phyloP scores from a whole-genome alignment of 2,113 vertebrate species.

The Passer domesticus region DNA sequence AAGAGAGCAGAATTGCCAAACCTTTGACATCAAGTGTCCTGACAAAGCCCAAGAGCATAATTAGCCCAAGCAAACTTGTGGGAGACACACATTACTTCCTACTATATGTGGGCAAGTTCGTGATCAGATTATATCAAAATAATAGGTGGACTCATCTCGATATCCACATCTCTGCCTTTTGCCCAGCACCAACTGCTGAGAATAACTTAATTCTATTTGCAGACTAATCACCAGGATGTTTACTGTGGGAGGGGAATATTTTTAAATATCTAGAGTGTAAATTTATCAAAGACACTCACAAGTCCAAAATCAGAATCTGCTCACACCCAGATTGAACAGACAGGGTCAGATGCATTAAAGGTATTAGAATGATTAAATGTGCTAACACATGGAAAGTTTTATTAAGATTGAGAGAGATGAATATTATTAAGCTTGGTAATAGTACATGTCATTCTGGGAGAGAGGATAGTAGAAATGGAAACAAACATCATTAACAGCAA shows the following conservation, averaged over 20 bases:
- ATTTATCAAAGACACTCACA: background rate
- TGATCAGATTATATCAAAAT: background rate
- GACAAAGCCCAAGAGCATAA: background rate
- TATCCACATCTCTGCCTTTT: background rate
- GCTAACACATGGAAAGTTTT: slow-evolving; percentile 23
- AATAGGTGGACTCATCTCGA: background rate
- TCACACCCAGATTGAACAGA: background rate
- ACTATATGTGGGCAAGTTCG: background rate
- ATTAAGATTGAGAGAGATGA: slow-evolving; percentile 56
- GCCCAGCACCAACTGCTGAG: background rate
- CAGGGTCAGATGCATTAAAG: slow-evolving; percentile 21
- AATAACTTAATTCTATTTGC: slow-evolving; percentile 27
- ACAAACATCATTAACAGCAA: slow-evolving; percentile 46
- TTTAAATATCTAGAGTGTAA: slow-evolving; percentile 6
- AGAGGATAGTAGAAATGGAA: slow-evolving; percentile 40
- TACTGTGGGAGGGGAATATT: background rate
- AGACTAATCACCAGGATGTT: background rate
- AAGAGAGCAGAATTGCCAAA: background rate
- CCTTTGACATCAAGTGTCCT: background rate
- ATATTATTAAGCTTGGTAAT: slow-evolving; percentile 48
- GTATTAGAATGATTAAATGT: slow-evolving; percentile 54
- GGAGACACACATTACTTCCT: background rate
- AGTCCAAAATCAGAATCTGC: slow-evolving; percentile 13
- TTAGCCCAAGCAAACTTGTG: background rate
- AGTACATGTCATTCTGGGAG: slow-evolving; percentile 33